Evolutionary conservation across 2,113 vertebrate genomes (phyloP).

Genomic region (Lophochroa leadbeateri): DNA sequence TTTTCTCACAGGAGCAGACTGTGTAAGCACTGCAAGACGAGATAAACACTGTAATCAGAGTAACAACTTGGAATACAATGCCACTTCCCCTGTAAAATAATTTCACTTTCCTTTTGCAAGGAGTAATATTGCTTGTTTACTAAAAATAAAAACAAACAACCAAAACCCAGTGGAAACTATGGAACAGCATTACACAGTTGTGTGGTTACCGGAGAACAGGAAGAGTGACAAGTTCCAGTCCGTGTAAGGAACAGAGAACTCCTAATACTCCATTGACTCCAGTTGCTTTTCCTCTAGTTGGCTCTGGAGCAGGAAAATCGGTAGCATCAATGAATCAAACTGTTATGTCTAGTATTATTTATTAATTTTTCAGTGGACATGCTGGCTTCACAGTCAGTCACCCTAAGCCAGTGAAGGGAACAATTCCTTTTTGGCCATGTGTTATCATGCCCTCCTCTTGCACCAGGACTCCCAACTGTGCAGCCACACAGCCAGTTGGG

Average conservation of each 20-base stretch:
- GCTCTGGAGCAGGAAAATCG: background rate
- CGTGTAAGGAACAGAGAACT: background rate
- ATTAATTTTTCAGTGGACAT: background rate
- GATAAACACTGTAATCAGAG: background rate
- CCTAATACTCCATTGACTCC: background rate
- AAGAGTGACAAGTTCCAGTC: background rate
- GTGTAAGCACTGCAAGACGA: background rate
- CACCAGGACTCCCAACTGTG: fast-evolving
- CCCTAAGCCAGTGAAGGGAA: background rate
- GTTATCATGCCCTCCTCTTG: background rate
- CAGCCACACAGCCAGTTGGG: background rate
- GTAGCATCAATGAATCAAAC: background rate
- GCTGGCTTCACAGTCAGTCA: background rate
- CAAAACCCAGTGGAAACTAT: background rate
- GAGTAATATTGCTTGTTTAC: background rate
- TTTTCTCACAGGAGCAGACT: background rate
- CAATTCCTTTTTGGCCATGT: background rate
- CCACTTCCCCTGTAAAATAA: background rate
- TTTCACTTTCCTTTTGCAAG: background rate
- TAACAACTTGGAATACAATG: background rate
- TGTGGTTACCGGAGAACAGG: background rate
- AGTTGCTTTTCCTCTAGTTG: background rate
- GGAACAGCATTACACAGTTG: background rate
- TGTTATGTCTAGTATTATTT: background rate
- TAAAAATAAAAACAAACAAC: background rate